Conservation (phyloP, 2,113 vertebrate species). For the Hydropotes inermis region DNA sequence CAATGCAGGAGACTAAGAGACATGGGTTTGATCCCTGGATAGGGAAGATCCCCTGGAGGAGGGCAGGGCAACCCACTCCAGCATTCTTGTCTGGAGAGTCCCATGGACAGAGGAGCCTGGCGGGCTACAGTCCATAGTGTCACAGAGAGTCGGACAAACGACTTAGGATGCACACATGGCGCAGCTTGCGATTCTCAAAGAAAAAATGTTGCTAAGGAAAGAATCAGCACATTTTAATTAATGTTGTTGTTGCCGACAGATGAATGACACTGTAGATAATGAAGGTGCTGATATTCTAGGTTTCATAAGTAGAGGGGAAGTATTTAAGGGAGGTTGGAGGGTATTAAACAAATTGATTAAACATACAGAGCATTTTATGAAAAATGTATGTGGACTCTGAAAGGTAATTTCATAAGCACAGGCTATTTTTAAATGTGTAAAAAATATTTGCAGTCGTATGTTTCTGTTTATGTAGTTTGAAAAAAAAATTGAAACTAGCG, state of each 20-base stretch:
- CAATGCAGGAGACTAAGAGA: background rate
- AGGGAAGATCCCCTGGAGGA: background rate
- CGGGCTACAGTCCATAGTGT: background rate
- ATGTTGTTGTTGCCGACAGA: slow-evolving; percentile 24
- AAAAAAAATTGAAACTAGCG: slow-evolving; percentile 47
- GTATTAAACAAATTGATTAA: slow-evolving; percentile 24
- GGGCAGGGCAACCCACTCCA: background rate
- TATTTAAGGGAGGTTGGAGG: background rate
- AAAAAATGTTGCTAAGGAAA: background rate
- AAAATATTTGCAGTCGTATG: slow-evolving; percentile 29
- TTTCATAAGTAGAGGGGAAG: slow-evolving; percentile 42
- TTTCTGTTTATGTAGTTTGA: slow-evolving; percentile 62
- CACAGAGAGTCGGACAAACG: background rate
- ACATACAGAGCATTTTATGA: slow-evolving; percentile 25
- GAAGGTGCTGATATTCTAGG: background rate
- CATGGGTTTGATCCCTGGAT: background rate
- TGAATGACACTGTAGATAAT: background rate
- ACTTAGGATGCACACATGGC: background rate
- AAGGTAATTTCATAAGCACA: slow-evolving; percentile 46
- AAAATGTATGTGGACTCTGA: slow-evolving; percentile 19
- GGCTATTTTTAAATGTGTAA: slow-evolving; percentile 38
- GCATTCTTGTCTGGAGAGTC: background rate
- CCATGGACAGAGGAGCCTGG: background rate
- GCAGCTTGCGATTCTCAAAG: background rate
- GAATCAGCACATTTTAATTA: slow-evolving; percentile 21